phyloP scores from a whole-genome alignment of 2,113 vertebrate genomes.

The Buteo buteo region DNA sequence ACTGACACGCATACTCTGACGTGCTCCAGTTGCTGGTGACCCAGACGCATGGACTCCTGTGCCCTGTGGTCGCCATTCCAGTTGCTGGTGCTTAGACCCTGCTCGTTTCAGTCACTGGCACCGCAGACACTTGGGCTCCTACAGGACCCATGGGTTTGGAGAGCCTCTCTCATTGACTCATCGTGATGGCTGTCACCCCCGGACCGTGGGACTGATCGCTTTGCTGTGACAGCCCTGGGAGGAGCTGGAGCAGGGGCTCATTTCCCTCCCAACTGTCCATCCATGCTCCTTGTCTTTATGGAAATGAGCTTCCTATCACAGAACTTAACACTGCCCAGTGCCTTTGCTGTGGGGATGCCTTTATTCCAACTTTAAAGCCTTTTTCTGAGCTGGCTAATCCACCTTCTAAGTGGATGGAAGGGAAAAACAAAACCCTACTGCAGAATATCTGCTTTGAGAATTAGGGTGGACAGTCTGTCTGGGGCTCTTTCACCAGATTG shows the following conservation, averaged over 20 bases:
- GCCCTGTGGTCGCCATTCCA: too few species aligned
- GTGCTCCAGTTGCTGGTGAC: neutral
- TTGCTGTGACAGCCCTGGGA: neutral
- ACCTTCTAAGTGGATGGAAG: neutral
- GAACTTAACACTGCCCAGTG: neutral
- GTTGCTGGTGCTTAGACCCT: neutral
- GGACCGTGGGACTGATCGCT: neutral
- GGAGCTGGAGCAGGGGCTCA: neutral
- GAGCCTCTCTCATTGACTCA: neutral
- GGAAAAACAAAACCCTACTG: neutral
- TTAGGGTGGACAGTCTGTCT: too few species aligned
- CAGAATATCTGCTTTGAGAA: neutral
- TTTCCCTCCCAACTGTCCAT: accelerated
- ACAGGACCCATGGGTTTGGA: neutral
- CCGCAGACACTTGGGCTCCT: neutral
- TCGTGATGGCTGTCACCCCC: neutral
- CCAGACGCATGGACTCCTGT: neutral
- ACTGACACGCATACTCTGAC: accelerated
- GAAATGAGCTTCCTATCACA: neutral
- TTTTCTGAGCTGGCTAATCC: neutral
- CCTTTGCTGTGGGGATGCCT: neutral
- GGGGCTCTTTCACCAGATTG: neutral
- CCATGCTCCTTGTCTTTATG: neutral
- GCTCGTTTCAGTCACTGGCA: neutral
- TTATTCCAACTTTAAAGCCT: neutral